phyloP scores from a whole-genome alignment of 2,113 vertebrate genomes.

The Tapirus terrestris region DNA sequence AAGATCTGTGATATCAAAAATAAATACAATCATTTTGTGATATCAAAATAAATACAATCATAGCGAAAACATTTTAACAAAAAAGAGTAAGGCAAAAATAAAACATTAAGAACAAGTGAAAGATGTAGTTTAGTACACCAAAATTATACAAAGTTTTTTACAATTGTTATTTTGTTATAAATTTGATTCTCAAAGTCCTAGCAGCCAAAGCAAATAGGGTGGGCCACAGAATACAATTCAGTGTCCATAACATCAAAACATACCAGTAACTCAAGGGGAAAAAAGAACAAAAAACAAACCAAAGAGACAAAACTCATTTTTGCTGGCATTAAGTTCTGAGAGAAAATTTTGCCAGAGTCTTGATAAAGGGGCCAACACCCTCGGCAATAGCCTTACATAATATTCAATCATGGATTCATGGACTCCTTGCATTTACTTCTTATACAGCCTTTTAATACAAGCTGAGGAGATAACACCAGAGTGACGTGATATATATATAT shows the following conservation, averaged over 20 bases:
- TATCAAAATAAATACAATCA: conserved; percentile 41
- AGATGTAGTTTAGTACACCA: not conserved
- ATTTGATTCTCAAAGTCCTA: not conserved
- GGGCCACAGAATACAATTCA: not conserved
- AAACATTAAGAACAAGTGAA: conserved; percentile 1
- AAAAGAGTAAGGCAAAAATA: not conserved
- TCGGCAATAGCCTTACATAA: not conserved
- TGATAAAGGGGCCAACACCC: not conserved
- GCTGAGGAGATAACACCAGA: not conserved
- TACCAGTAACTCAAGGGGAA: not conserved
- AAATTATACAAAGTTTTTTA: not conserved
- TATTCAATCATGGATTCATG: not conserved
- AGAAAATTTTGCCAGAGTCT: not conserved
- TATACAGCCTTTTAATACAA: not conserved
- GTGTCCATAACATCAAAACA: not conserved
- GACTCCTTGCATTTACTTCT: not conserved
- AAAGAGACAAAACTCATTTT: not conserved
- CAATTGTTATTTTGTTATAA: not conserved
- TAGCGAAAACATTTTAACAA: conserved; percentile 30
- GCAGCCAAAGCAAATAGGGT: not conserved
- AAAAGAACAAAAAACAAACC: not conserved
- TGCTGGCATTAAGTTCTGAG: not conserved
- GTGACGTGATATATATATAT: not conserved
- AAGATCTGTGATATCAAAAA: not conserved
- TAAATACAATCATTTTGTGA: not conserved